Evolutionary conservation across 2,797 vertebrate genomes (phyloP).

Genomic region (Chaenodraco wilsoni): DNA sequence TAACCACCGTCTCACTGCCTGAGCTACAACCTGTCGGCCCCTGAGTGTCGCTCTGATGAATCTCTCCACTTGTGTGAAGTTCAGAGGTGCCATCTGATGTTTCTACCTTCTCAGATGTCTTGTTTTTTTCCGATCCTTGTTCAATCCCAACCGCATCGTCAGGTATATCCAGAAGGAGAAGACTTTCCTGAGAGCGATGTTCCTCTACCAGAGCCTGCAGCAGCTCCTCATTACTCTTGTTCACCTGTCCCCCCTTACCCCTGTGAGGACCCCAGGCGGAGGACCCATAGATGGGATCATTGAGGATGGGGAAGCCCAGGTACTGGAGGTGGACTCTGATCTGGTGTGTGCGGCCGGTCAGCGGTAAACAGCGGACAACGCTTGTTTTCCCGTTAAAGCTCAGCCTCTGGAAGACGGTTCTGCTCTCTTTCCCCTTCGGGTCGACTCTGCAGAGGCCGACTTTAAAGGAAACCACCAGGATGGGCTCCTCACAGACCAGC

Average conservation of each 20-base stretch:
- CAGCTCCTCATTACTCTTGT: constrained; percentile 89
- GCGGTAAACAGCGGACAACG: constrained; percentile 90
- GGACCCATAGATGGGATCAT: constrained; percentile 96
- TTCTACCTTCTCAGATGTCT: neutral
- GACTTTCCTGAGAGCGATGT: constrained; percentile 88
- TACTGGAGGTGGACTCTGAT: constrained; percentile 98
- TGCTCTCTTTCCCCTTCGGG: constrained; percentile 90
- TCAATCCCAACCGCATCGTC: constrained; percentile 43
- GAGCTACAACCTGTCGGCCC: neutral
- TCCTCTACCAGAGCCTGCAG: constrained; percentile 89
- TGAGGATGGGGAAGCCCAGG: constrained; percentile 93
- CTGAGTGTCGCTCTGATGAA: constrained; percentile 3
- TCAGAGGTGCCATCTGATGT: neutral
- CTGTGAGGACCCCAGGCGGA: constrained; percentile 90
- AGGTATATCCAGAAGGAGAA: constrained; percentile 85
- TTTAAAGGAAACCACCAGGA: constrained; percentile 92
- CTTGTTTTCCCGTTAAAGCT: constrained; percentile 91
- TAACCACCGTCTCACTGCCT: neutral
- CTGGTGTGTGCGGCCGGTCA: constrained; percentile 96
- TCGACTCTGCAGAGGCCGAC: constrained; percentile 93
- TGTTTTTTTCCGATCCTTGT: constrained; percentile 30
- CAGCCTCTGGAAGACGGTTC: constrained; percentile 92
- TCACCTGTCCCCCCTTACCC: constrained; percentile 88
- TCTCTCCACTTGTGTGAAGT: constrained; percentile 10
- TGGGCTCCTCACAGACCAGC: constrained; percentile 92